These are phyloP conservation scores for Ophion slaviceki DNA, from an alignment of 2,888 invertebrate species.

Conservation along the genomic window DNA sequence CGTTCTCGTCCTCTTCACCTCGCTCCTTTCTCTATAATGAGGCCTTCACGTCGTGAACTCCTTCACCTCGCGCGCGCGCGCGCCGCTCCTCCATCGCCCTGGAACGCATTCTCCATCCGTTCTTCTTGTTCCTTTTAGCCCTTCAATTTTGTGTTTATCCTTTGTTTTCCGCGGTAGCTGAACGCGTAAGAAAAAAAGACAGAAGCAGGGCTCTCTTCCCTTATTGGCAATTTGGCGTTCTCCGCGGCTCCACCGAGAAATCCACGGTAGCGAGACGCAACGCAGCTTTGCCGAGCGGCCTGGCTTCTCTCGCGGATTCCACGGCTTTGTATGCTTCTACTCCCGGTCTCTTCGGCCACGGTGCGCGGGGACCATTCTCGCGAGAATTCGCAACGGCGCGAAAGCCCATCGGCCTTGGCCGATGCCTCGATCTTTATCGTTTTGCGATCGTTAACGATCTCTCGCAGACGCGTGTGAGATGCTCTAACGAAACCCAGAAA, in stretches of 20 bases:
- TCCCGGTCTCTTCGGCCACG: too few species aligned
- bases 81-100: conserved; percentile 35
- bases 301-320: conserved; percentile 38
- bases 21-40: conserved; percentile 76
- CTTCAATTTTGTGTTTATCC: conserved; percentile 39
- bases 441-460: conserved; percentile 56
- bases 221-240: conserved; percentile 64
- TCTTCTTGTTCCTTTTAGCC: conserved; percentile 6
- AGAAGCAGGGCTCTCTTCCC: conserved; percentile 30
- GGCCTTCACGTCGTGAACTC: conserved; percentile 79
- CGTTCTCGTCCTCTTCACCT: conserved; percentile 43
- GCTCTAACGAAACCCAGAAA: conserved; percentile 32
- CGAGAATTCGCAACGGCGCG: background rate
- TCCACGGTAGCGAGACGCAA: conserved; percentile 31
- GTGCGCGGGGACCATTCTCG: background rate
- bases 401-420: conserved; percentile 28
- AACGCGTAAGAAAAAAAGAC: conserved; percentile 33
- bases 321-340: background rate
- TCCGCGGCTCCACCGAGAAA: conserved; percentile 3
- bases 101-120: conserved; percentile 34
- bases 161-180: conserved; percentile 39
- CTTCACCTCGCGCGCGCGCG: conserved; percentile 74
- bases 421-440: conserved; percentile 60
- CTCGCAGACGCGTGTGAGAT: conserved; percentile 23
- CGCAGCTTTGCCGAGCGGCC: conserved; percentile 16